Conservation (phyloP, 2,797 vertebrate genomes). For the Heteromormyrus szaboi region DNA sequence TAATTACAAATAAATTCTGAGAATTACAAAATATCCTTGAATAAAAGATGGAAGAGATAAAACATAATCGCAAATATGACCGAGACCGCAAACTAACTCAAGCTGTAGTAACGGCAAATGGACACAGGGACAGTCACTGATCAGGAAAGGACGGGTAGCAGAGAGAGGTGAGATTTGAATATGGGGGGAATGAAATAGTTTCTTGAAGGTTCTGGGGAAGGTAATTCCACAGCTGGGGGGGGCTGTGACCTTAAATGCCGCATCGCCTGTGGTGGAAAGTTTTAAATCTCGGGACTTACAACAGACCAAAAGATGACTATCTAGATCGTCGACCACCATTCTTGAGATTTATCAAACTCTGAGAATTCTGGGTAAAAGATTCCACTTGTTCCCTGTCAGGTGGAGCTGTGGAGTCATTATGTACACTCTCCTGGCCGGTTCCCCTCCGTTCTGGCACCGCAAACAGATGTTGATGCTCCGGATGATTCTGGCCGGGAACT, state of each 20-base stretch:
- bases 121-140: not conserved
- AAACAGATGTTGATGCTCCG: slow-evolving; percentile 98
- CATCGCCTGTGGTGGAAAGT: not conserved
- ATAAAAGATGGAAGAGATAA: not conserved
- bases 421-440: slow-evolving; percentile 92
- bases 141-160: not conserved
- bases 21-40: too few relatives aligned
- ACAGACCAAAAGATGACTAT: not conserved
- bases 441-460: slow-evolving; percentile 97
- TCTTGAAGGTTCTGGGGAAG: not conserved
- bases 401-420: slow-evolving; percentile 96
- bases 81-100: not conserved
- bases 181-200: not conserved
- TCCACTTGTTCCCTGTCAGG: slow-evolving; percentile 50
- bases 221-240: not conserved
- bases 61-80: not conserved
- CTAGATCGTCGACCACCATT: not conserved
- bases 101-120: not conserved
- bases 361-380: not conserved
- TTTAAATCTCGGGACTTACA: not conserved
- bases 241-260: not conserved
- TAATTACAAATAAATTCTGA: not conserved
- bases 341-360: not conserved
- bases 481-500: slow-evolving; percentile 85
- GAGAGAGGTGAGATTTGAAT: not conserved